Percentiles rank a stretch among this genome's conserved stretches.
Evolutionary conservation across 1,140 invertebrate species (phyloP).

Genomic region (Oryzaephilus surinamensis): DNA sequence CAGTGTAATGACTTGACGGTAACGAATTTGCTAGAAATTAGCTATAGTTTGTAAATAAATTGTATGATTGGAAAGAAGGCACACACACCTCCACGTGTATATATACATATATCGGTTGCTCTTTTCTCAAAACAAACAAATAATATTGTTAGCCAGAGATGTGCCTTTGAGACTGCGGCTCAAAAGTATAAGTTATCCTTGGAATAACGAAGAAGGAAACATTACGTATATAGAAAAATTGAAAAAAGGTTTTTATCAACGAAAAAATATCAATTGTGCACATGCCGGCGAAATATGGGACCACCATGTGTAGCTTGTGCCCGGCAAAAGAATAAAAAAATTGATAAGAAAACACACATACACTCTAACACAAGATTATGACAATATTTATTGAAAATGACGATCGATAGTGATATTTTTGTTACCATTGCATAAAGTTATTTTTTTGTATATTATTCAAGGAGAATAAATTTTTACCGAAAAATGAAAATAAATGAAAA

Average conservation of each 20-base stretch:
- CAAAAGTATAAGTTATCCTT: neutral
- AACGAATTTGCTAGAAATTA: constrained; percentile 2
- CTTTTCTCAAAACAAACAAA: no score
- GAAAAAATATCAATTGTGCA: constrained; percentile 3
- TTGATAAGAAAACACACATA: constrained; percentile 7
- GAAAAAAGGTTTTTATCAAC: constrained; percentile 15
- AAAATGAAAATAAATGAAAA: constrained; percentile 2
- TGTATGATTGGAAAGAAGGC: neutral
- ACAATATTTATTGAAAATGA: constrained; percentile 29
- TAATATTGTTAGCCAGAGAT: no score
- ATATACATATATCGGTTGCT: no score
- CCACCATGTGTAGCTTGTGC: constrained; percentile 15
- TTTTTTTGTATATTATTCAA: constrained; percentile 10
- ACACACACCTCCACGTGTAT: no score
- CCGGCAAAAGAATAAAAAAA: neutral
- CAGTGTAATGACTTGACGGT: constrained; percentile 42
- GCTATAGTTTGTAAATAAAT: neutral
- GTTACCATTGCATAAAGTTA: constrained; percentile 13
- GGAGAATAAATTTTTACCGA: neutral
- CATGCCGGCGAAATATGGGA: constrained; percentile 3
- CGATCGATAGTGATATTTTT: constrained; percentile 33
- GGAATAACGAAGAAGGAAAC: neutral
- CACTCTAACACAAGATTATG: constrained; percentile 23
- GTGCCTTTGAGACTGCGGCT: no score
- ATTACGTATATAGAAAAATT: neutral